Base-by-base conservation (phyloP, 2,113 vertebrate species). In the Bujurquina vittata region DNA sequence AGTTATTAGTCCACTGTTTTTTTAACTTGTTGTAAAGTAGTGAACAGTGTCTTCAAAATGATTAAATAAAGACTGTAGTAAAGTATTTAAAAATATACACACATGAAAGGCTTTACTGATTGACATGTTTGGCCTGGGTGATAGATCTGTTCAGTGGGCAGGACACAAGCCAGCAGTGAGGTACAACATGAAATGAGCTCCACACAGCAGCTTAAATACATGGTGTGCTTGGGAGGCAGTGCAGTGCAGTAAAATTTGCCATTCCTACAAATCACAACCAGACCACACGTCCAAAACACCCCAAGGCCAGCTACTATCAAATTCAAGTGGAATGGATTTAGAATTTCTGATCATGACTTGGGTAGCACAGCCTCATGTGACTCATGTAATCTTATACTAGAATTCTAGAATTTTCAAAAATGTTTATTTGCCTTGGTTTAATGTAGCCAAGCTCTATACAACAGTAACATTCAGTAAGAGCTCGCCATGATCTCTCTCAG, bases 231-330 rank as follows among this genome's bases (percentile, higher is more conserved):
- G 1, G 75, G 59, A 56, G 43, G 23, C 18, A 5, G 74, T 18
- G 37, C 3, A 17, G 67, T 56, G n/a, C 12, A 52, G 4, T 17
- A 23, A 79, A 58, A 76, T 54, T 17, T 20, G 10, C 4, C 65
- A 69, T 79, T 73, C 80, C 77, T 83, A 10, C 43, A 37, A 79
- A 60, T 79, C 37, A 31, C n/a, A 78, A 56, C 60, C 14, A 75
- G 20, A 74, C 40, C 43, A 62, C 83, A 62, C 10, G 10, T 15
- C 31, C 7, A 37, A n/a, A 83, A 56, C 62, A 76, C 9, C 22
- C 11, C 26, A 46, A 67, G 5, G 65, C 46, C 46, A 72, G 20
- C n/a, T 33, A 11, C 83, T 35, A 55, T 63, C 37, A 56, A 6
- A 6, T 22, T 52, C 46, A 72, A 23, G 26, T n/a, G 62, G 7